Conservation (phyloP, 2,888 invertebrate genomes). For the Ophioninae sp. region DNA sequence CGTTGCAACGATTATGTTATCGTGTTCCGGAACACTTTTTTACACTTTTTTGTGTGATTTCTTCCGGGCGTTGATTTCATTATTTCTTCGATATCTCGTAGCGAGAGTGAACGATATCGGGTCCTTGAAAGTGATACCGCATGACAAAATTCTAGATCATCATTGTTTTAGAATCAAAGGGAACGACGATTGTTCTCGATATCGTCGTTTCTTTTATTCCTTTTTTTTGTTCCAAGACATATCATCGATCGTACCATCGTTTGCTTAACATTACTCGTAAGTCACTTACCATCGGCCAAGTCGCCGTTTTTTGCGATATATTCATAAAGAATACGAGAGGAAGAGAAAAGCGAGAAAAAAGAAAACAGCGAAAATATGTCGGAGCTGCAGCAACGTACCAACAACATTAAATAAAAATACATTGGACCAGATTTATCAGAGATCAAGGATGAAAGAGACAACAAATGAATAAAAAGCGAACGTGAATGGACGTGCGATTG, state of each 20-base stretch:
- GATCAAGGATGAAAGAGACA: conserved; percentile 1
- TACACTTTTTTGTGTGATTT: not conserved
- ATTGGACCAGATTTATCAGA: conserved; percentile 54
- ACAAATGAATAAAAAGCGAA: not conserved
- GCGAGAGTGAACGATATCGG: conserved; percentile 42
- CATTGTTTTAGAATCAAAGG: conserved; percentile 6
- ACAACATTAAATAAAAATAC: not conserved
- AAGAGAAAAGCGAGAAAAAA: not conserved
- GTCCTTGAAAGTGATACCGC: conserved; percentile 13
- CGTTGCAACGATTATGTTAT: conserved; percentile 22
- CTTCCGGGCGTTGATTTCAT: not conserved
- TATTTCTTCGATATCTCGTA: not conserved
- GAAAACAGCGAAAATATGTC: conserved; percentile 41
- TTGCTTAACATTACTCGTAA: conserved; percentile 1
- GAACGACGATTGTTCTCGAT: conserved; percentile 43
- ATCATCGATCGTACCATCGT: conserved; percentile 66
- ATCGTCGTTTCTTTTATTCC: conserved; percentile 22
- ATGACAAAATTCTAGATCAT: conserved; percentile 31
- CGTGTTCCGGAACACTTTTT: conserved; percentile 1
- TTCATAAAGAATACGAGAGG: conserved; percentile 25
- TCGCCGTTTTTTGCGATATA: conserved; percentile 12
- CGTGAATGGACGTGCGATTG: not conserved
- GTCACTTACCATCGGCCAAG: not conserved
- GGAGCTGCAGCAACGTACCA: not conserved
- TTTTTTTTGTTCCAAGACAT: conserved; percentile 64